These are phyloP conservation scores for Troides helena DNA, from an alignment of 2,888 invertebrate species.

Conservation along the genomic window DNA sequence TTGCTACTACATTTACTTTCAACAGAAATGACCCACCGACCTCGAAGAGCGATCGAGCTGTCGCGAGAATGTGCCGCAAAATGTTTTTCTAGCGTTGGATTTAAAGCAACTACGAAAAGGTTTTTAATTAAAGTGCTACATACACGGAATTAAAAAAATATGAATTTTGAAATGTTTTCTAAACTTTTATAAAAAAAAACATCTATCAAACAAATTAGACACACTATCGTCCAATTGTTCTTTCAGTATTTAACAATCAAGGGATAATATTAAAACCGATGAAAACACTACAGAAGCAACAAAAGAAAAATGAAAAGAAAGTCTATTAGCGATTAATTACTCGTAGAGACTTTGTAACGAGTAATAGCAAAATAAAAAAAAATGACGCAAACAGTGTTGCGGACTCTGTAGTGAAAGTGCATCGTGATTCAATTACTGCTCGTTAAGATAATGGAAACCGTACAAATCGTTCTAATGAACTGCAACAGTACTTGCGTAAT, in stretches of 20 bases:
- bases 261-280: no score
- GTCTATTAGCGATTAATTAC: no score
- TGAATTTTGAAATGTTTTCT: no score
- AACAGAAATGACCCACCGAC: background rate
- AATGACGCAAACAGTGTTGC: background rate
- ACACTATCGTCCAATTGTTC: no score
- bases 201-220: no score
- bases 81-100: background rate
- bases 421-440: slow-evolving; percentile 1
- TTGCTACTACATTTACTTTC: no score
- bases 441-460: background rate
- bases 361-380: background rate
- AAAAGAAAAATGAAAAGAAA: no score
- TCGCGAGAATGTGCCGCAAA: background rate
- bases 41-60: background rate
- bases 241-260: no score
- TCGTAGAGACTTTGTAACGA: background rate
- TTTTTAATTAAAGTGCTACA: no score
- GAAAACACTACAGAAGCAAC: no score
- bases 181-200: no score
- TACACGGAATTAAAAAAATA: no score
- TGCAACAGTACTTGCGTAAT: background rate
- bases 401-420: background rate
- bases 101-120: background rate
- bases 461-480: background rate